Conservation (phyloP, 2,888 invertebrate genomes). For the Cecidostiba fungosa region DNA sequence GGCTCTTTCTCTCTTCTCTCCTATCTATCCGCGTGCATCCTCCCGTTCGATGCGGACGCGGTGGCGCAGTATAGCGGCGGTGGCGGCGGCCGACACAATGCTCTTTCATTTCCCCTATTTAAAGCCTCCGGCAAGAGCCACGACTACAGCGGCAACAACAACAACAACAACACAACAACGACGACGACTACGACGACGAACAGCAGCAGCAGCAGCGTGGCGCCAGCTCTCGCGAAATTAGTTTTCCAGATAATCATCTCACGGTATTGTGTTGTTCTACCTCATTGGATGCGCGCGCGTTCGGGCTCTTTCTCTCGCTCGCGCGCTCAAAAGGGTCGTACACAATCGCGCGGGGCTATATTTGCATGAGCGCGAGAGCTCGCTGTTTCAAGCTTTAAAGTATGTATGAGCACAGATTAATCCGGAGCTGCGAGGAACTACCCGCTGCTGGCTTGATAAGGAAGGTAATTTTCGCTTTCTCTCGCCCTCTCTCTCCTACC, state of each 20-base stretch:
- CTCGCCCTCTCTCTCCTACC: neutral
- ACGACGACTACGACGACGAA: slow-evolving; percentile 37
- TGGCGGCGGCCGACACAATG: slow-evolving; percentile 64
- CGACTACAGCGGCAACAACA: slow-evolving; percentile 60
- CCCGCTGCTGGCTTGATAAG: slow-evolving; percentile 71
- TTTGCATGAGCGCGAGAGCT: slow-evolving; percentile 66
- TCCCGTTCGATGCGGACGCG: slow-evolving; percentile 60
- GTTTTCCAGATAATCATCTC: slow-evolving; percentile 80
- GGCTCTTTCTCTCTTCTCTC: slow-evolving; percentile 30
- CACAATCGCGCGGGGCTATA: slow-evolving; percentile 56
- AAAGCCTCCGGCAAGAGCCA: slow-evolving; percentile 60
- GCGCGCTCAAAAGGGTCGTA: slow-evolving; percentile 42
- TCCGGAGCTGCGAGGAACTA: slow-evolving; percentile 69
- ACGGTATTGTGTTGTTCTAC: slow-evolving; percentile 76
- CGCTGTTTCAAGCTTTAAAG: slow-evolving; percentile 69
- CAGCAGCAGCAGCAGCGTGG: slow-evolving; percentile 63
- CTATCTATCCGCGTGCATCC: slow-evolving; percentile 63
- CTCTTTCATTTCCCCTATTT: slow-evolving; percentile 67
- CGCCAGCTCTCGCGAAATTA: slow-evolving; percentile 77
- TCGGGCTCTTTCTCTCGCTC: slow-evolving; percentile 37
- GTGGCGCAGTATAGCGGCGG: slow-evolving; percentile 10
- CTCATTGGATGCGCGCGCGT: slow-evolving; percentile 59
- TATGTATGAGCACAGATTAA: slow-evolving; percentile 74
- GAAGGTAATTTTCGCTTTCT: slow-evolving; percentile 74
- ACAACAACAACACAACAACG: slow-evolving; percentile 30